Base-by-base conservation (phyloP, 2,113 vertebrate species). In the Ictalurus furcatus region DNA sequence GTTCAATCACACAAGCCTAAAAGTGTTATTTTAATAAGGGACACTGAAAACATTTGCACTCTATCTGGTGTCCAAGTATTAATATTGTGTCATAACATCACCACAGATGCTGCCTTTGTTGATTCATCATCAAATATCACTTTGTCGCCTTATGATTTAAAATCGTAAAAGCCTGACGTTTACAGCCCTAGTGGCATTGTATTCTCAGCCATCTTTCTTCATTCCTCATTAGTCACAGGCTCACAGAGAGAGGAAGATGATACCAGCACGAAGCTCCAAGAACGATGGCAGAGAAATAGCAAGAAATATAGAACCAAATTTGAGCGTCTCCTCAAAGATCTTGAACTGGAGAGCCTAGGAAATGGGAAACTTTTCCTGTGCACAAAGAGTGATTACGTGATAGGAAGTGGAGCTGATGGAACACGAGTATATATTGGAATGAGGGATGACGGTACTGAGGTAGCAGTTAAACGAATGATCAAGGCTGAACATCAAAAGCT, bases 401-500 rank as follows among this genome's bases (percentile, higher is more conserved):
- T 90, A 61, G 82, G 82, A 65, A 19, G 11, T 13, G 86, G 73
- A 85, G n/a, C 48, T 13, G 23, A 56, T 5, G 89, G 61, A 25
- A 88, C 37, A 2, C 14, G 4, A 0, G 73, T 90, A 8, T 90
- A 85, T 54, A 48, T 90, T 4, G 89, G 89, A 40, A 28, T 90
- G 21, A 88, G 85, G 34, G 30, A 58, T 34, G 86, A 90, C 16
- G 89, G 89, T 40, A 88, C 86, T 79, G 89, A 90, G 21, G 89
- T 90, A 19, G 89, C 89, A 14, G 85, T 90, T 37, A 90, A 90
- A 85, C 34, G 23, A 44, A 90, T 88, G n/a, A 8, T 12, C 2
- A 88, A 88, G 28, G 12, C 16, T 25, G 59, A 85, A 2, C 28
- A 28, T 21, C 19, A 44, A 30, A 11, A 37, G 37, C 78, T 90